Percentiles rank a stretch among this genome's conserved stretches.
phyloP scores from a whole-genome alignment of 2,113 vertebrate genomes.

The Mungos mungo region DNA sequence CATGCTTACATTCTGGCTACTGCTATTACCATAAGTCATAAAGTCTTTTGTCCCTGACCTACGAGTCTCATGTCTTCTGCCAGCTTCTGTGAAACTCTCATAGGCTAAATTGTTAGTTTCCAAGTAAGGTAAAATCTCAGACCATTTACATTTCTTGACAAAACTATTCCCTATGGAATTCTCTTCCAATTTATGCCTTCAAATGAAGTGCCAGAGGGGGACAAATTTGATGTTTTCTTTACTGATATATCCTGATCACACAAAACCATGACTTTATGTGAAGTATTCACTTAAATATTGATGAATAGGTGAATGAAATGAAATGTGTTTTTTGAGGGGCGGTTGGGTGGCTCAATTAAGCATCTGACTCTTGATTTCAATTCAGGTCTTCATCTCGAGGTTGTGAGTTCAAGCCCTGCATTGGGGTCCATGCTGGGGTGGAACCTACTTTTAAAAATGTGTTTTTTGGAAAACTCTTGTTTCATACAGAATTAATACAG shows the following conservation, averaged over 20 bases:
- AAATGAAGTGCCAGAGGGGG: not conserved
- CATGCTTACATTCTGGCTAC: not conserved
- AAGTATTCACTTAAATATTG: not conserved
- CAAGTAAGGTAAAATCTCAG: not conserved
- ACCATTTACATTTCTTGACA: not conserved
- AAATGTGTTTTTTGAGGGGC: not conserved
- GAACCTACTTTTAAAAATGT: not conserved
- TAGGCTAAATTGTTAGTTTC: not conserved
- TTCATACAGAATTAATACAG: not conserved
- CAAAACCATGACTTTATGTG: not conserved
- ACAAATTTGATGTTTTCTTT: not conserved
- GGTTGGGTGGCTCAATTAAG: too few relatives aligned
- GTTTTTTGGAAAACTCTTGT: not conserved
- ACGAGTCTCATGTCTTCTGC: not conserved
- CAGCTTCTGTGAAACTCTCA: not conserved
- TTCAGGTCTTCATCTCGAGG: too few relatives aligned
- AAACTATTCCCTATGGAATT: not conserved
- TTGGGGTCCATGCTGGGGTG: too few relatives aligned
- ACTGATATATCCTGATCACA: not conserved
- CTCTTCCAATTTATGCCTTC: not conserved
- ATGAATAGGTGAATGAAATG: not conserved
- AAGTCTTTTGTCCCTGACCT: not conserved
- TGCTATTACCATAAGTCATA: not conserved
- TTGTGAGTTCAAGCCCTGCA: too few relatives aligned
- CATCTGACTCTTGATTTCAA: too few relatives aligned